Evolutionary conservation across 2,113 vertebrate species (phyloP), one percentile per base, ranked within the genome.

Genomic region (Dasypus novemcinctus): DNA sequence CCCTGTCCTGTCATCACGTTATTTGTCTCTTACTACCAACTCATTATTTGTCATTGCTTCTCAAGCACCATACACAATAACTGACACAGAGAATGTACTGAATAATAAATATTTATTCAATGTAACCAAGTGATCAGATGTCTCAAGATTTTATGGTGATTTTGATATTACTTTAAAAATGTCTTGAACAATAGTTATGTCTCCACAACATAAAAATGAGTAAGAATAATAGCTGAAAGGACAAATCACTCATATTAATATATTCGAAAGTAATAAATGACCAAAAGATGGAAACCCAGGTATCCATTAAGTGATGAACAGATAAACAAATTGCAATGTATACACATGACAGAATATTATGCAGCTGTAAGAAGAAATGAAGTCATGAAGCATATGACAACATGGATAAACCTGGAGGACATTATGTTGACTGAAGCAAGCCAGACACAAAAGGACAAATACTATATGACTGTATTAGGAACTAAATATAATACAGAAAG

Each of bases 141-240:
- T 74, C 71, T 75, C 41, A 27, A 43, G 41, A 75, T 46, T 75
- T 64, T 84, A 23, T 54, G 36, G 23, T 93, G n/a, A 92, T 31
- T 92, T 90, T 90, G 2, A 54, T 81, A 85, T 91, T 69, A 89
- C n/a, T 95, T 88, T 96, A 95, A 94, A 66, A 86, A 96, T 33
- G 9, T 33, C 29, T 59, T 64, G 7, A 87, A 79, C 14, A 84
- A 72, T 0, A 76, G 43, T 95, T 59, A 75, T 20, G 27, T 29
- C 52, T 87, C 54, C 31, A 85, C 15, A 82, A 94, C 43, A 80
- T 54, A 87, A 91, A 84, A 92, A 43, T 87, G 25, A 81, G 13
- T 41, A 82, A 92, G 14, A 94, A 85, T 61, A 88, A 96, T 0
- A 87, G 57, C 27, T 91, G 0, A 88, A 86, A 79, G 4, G 92